Percentiles rank a stretch among this genome's conserved stretches.
Evolutionary conservation across 2,888 invertebrate genomes (phyloP).

Genomic region (Rhagophthalmus giganteus): DNA sequence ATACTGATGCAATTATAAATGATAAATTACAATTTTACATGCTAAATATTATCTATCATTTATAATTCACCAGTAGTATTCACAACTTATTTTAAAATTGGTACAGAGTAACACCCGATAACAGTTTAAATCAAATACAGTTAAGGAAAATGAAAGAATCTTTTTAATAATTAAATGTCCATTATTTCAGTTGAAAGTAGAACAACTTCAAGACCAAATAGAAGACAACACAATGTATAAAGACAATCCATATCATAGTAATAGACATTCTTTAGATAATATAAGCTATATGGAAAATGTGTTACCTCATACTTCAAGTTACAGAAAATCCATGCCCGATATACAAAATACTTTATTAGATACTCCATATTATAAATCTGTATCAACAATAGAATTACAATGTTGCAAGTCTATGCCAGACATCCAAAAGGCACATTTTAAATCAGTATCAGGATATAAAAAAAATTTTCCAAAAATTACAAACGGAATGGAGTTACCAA

Average conservation of each 20-base stretch:
- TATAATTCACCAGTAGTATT: too few species aligned
- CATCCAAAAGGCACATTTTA: slow-evolving; percentile 47
- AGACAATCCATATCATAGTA: slow-evolving; percentile 60
- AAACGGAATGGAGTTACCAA: slow-evolving; percentile 44
- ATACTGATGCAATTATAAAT: too few species aligned
- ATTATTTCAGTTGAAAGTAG: slow-evolving; percentile 74
- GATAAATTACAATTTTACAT: too few species aligned
- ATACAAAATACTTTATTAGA: slow-evolving; percentile 42
- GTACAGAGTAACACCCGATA: too few species aligned
- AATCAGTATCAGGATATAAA: slow-evolving; percentile 30
- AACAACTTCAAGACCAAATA: slow-evolving; percentile 74
- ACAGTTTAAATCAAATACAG: too few species aligned
- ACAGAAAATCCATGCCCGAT: slow-evolving; percentile 33
- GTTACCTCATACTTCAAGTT: slow-evolving; percentile 26
- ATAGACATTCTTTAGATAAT: slow-evolving; percentile 51
- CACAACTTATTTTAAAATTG: too few species aligned
- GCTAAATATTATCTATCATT: too few species aligned
- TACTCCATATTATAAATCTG: slow-evolving; percentile 36
- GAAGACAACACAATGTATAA: slow-evolving; percentile 70
- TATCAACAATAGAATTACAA: slow-evolving; percentile 38
- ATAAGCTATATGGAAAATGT: slow-evolving; percentile 45
- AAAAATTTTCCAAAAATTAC: slow-evolving; percentile 14
- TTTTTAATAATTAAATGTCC: slow-evolving; percentile 79
- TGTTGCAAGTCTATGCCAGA: slow-evolving; percentile 51
- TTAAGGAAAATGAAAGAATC: too few species aligned